Conservation (phyloP, 2,888 invertebrate genomes). For the Opisthograptis luteolata region DNA sequence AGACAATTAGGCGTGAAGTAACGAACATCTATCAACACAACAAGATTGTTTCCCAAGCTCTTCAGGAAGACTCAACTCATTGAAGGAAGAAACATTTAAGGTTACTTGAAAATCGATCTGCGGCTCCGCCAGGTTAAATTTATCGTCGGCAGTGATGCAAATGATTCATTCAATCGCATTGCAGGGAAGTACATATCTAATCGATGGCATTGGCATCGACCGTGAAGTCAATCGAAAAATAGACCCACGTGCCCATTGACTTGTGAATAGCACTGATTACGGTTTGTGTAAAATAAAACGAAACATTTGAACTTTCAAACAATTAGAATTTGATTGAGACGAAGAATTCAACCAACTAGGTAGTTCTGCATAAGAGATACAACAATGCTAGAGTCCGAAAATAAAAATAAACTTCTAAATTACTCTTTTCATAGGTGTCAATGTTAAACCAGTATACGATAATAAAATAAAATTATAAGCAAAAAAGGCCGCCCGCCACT, state of each 20-base stretch:
- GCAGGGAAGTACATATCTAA: slow-evolving; percentile 25
- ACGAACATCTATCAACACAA: no score
- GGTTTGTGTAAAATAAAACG: slow-evolving; percentile 8
- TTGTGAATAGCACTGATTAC: slow-evolving; percentile 26
- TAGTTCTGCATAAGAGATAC: no score
- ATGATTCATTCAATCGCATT: slow-evolving; percentile 30
- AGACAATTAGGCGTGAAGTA: no score
- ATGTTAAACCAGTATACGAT: no score
- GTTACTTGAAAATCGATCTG: slow-evolving; percentile 7
- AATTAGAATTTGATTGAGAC: not conserved
- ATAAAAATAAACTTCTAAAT: no score
- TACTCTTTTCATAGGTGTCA: no score
- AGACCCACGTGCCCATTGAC: slow-evolving; percentile 33
- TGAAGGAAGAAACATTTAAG: slow-evolving; percentile 5
- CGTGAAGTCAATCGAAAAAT: slow-evolving; percentile 31
- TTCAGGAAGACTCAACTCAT: no score
- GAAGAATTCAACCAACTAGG: no score
- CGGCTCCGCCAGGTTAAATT: slow-evolving; percentile 7
- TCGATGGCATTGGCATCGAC: slow-evolving; percentile 34
- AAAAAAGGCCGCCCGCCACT: no score
- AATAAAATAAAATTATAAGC: not conserved
- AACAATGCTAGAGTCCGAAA: no score
- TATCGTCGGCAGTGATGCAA: slow-evolving; percentile 20
- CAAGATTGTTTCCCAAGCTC: not conserved
- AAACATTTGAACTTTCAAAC: not conserved